Conservation (phyloP, 2,888 invertebrate genomes). For the Trichogramma evanescens region DNA sequence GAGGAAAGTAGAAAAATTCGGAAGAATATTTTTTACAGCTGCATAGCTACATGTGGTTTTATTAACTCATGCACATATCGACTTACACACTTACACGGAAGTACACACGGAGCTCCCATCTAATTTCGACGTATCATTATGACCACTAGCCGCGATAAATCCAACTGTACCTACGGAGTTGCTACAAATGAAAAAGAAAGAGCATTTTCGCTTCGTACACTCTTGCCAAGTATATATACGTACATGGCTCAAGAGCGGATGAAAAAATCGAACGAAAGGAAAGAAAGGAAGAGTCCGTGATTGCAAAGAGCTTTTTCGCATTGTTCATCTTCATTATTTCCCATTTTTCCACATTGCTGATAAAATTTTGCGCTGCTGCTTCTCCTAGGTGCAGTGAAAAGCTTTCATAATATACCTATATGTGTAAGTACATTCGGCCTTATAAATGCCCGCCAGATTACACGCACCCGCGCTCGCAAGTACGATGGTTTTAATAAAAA, state of each 20-base stretch:
- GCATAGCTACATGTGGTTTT: not conserved
- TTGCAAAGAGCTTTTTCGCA: constrained; percentile 2
- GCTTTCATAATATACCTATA: too few species aligned
- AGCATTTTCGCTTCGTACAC: too few species aligned
- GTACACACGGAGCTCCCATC: constrained; percentile 16
- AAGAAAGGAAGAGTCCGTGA: not conserved
- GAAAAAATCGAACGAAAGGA: not conserved
- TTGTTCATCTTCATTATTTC: not conserved
- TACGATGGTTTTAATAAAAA: too few species aligned
- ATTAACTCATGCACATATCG: constrained; percentile 4
- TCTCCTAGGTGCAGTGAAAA: too few species aligned
- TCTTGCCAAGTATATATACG: too few species aligned
- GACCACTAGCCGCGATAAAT: constrained; percentile 9
- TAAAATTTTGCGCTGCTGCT: not conserved
- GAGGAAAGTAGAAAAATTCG: too few species aligned
- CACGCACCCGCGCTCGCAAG: too few species aligned
- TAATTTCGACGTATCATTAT: constrained; percentile 26
- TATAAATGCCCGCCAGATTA: too few species aligned
- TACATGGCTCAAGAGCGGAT: not conserved
- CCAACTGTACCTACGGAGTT: not conserved
- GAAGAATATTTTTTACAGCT: too few species aligned
- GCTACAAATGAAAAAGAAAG: too few species aligned
- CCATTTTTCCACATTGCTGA: not conserved
- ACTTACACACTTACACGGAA: too few species aligned
- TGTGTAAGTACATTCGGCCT: too few species aligned